Evolutionary conservation across 1,140 invertebrate species (phyloP), one percentile per base, ranked within the genome.

Genomic region (Penaeus japonicus): DNA sequence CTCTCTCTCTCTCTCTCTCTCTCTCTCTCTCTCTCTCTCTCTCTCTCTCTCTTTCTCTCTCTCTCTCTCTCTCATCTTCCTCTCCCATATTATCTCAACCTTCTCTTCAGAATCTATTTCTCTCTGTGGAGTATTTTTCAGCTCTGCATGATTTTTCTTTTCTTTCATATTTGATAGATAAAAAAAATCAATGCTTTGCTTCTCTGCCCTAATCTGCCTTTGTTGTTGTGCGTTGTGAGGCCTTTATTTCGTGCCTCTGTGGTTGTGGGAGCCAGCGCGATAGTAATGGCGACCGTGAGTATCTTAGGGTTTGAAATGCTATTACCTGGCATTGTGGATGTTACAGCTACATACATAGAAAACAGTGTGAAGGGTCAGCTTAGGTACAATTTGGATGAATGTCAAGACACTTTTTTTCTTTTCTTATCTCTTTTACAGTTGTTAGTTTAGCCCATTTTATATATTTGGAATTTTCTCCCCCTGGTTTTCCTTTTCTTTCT

Each of bases 141-240:
- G 47, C 78, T 47, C 22, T 80, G 78, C 35, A 80, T 80, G 78
- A 27, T 53, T 47, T 30, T 39, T 39, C 39, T 39, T 39, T 39
- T 39, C 39, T 39, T 39, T 39, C 39, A 39, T 39, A 39, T 30
- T 30, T 24, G 24, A 73, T 73, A 73, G 24, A 30, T 73, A 73
- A 30, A 73, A 73, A 32, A 32, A 73, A 73, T 24, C 32, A 73
- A 73, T 24, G 65, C 65, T 73, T 54, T 80, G 47, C 47, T n/a
- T 54, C 47, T 80, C 27, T 80, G 35, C 22, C 78, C 78, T 24
- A 54, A 80, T 47, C 47, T 47, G 35, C 35, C 78, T 80, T 80
- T 80, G 78, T 53, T 80, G 39, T 80, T 80, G 78, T 80, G 39
- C 39, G 47, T 80, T 80, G 54, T 80, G 78, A 80, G 78, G 78